Percentiles rank a stretch among this genome's conserved stretches.
phyloP scores from a whole-genome alignment of 2,888 invertebrate species.

The Helleia helle region DNA sequence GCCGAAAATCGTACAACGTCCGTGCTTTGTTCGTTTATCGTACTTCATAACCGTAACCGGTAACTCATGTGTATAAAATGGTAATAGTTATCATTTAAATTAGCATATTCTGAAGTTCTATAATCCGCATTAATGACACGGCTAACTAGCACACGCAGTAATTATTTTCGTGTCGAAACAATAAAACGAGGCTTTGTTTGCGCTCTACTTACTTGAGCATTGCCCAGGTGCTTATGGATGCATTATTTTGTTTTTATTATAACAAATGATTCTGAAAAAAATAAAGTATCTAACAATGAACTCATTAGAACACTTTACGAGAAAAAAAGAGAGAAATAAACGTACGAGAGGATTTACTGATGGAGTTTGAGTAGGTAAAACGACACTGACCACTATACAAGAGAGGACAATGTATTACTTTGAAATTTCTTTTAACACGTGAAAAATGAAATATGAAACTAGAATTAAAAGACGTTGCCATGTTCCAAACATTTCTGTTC shows the following conservation, averaged over 20 bases:
- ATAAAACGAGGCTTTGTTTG: conserved; percentile 7
- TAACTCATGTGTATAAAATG: neutral
- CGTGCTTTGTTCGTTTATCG: conserved; percentile 49
- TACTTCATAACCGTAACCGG: conserved; percentile 38
- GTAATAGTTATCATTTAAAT: neutral
- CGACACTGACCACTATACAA: no score
- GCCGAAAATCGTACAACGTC: conserved; percentile 63
- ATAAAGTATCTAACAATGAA: no score
- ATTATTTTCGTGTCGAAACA: conserved; percentile 7
- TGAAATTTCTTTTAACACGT: no score
- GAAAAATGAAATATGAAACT: no score
- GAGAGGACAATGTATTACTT: no score
- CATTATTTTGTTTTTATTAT: conserved; percentile 3
- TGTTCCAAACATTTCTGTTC: no score
- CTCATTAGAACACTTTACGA: no score
- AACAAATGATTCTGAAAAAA: no score
- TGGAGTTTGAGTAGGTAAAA: no score
- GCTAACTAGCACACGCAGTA: neutral
- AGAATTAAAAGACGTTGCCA: no score
- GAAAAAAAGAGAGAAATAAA: no score
- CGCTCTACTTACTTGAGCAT: conserved; percentile 6
- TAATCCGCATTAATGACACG: conserved; percentile 1
- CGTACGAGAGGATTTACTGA: no score
- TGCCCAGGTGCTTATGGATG: neutral
- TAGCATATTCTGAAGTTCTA: neutral